Conservation (phyloP, 2,888 invertebrate genomes). For the Hirtodrosophila alboralis region DNA sequence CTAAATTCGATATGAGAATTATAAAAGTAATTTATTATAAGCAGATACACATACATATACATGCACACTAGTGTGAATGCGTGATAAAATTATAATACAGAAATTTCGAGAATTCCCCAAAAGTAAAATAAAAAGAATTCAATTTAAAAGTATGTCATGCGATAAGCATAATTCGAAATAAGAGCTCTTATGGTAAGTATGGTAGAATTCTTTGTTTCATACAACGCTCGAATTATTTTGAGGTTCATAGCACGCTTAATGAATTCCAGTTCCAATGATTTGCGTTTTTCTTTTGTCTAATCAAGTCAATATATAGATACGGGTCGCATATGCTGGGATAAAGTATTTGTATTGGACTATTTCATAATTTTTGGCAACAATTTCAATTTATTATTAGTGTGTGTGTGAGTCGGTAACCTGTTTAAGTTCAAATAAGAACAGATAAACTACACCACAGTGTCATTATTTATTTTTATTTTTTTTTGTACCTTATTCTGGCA, state of each 20-base stretch:
- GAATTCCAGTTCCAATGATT: conserved; percentile 45
- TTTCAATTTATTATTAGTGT: conserved; percentile 23
- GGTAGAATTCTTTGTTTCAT: conserved; percentile 18
- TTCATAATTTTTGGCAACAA: conserved; percentile 60
- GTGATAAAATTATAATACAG: conserved; percentile 18
- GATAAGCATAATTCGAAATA: conserved; percentile 41
- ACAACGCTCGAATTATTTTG: conserved; percentile 14
- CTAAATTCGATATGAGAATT: conserved; percentile 18
- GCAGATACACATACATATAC: neutral
- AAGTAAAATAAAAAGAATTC: too few relatives aligned
- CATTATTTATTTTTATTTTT: conserved; percentile 1
- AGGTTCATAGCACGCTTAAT: conserved; percentile 57
- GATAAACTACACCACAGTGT: conserved; percentile 6
- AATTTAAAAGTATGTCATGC: conserved; percentile 29
- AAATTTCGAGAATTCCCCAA: conserved; percentile 42
- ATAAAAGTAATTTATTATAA: conserved; percentile 11
- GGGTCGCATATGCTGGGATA: conserved; percentile 6
- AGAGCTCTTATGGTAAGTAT: conserved; percentile 11
- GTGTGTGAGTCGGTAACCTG: conserved; percentile 35
- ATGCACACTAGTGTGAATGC: too few relatives aligned
- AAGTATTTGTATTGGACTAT: conserved; percentile 20
- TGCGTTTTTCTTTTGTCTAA: conserved; percentile 52
- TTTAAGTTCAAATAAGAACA: conserved; percentile 35
- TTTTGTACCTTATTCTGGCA: conserved; percentile 18
- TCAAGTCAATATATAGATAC: conserved; percentile 18